Conservation (phyloP, 2,888 invertebrate species). For the Biston betularia region DNA sequence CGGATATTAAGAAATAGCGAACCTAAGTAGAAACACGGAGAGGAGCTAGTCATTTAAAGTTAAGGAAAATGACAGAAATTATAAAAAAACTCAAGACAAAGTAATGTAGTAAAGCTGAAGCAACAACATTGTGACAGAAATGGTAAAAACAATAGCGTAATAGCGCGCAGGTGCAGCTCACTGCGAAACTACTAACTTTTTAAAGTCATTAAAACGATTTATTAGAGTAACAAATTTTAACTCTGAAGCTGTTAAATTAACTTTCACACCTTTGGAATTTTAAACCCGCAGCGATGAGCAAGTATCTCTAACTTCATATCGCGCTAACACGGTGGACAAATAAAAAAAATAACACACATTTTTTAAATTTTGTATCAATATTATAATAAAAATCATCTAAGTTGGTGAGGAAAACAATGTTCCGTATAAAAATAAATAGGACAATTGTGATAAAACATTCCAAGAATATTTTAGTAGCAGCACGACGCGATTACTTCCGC, state of each 20-base stretch:
- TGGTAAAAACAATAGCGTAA: constrained; percentile 41
- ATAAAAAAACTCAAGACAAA: constrained; percentile 17
- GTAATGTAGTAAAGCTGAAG: constrained; percentile 15
- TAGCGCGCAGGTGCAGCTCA: constrained; percentile 44
- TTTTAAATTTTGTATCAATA: no score
- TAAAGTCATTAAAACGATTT: constrained; percentile 48
- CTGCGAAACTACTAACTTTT: constrained; percentile 41
- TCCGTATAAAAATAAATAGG: no score
- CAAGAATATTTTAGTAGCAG: no score
- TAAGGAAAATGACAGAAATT: constrained; percentile 13
- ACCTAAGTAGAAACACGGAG: no score
- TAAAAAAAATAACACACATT: no score
- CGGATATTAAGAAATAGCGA: no score
- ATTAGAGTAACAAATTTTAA: constrained; percentile 41
- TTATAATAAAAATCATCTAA: no score
- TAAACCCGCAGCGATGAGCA: background rate
- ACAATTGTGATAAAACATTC: no score
- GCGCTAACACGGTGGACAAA: background rate
- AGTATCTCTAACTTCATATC: background rate
- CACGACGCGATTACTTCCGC: no score
- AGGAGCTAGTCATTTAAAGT: no score
- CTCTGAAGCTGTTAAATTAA: constrained; percentile 32
- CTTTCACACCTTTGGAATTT: constrained; percentile 15
- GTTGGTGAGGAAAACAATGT: no score
- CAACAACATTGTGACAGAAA: constrained; percentile 23